Percentiles rank a stretch among this genome's conserved stretches.
Conservation (phyloP, 2,888 invertebrate species). For the Epistrophe eligans region DNA sequence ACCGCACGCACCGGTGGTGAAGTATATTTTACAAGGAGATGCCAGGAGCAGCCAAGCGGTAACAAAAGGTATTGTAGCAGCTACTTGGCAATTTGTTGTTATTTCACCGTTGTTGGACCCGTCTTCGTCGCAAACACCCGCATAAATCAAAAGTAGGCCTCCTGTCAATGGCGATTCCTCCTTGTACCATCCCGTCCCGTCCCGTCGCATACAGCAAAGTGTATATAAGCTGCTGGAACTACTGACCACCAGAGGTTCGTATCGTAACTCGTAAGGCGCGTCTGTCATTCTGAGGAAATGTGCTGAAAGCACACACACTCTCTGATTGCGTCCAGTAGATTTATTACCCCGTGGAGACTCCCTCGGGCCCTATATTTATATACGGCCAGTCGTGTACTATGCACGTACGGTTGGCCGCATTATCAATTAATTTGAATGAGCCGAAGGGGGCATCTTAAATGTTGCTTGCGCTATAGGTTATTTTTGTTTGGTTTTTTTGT, state of each 20-base stretch:
- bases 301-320: conserved; percentile 55
- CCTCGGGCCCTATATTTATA: conserved; percentile 58
- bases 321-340: conserved; percentile 66
- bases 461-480: conserved; percentile 10
- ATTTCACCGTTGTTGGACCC: conserved; percentile 58
- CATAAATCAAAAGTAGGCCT: conserved; percentile 69
- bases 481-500: conserved; percentile 12
- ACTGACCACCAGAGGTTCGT: conserved; percentile 42
- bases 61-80: conserved; percentile 63
- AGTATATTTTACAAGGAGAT: background rate
- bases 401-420: conserved; percentile 39
- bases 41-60: conserved; percentile 16
- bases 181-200: background rate
- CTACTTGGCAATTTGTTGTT: conserved; percentile 73
- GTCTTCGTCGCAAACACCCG: conserved; percentile 54
- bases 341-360: conserved; percentile 61
- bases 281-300: conserved; percentile 46
- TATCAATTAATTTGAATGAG: conserved; percentile 72
- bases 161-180: conserved; percentile 9
- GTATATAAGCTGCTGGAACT: background rate
- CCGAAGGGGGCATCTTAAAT: conserved; percentile 44
- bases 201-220: conserved; percentile 33
- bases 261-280: conserved; percentile 5
- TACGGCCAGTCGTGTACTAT: background rate
- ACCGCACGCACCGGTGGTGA: too few species aligned